Evolutionary conservation across 2,888 invertebrate species (phyloP).

Genomic region (Mesorhabditis spiculigera): DNA sequence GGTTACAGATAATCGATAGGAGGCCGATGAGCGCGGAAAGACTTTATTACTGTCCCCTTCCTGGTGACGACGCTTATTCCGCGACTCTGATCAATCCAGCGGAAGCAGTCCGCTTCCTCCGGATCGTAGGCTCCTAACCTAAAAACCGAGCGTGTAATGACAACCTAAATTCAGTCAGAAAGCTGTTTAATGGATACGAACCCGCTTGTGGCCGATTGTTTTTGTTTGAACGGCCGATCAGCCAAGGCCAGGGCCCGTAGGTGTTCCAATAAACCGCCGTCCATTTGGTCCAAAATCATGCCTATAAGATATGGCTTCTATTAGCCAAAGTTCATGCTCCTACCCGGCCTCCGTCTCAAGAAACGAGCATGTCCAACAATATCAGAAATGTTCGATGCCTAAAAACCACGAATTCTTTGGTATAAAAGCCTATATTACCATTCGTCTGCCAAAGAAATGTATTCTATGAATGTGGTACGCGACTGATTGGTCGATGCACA

Average conservation of each 20-base stretch:
- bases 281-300: neutral
- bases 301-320: neutral
- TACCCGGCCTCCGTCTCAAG: neutral
- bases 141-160: neutral
- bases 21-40: too few species aligned
- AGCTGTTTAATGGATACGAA: neutral
- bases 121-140: neutral
- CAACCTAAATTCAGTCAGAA: too few species aligned
- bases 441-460: neutral
- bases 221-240: neutral
- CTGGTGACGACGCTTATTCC: neutral
- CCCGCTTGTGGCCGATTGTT: neutral
- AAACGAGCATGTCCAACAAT: neutral
- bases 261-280: neutral
- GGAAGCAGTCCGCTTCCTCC: neutral
- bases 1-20: too few species aligned
- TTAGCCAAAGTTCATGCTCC: too few species aligned
- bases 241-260: neutral
- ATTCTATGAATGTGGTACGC: neutral
- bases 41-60: neutral
- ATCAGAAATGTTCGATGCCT: constrained; percentile 4
- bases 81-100: constrained; percentile 1
- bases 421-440: neutral
- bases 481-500: neutral
- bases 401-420: neutral